These are phyloP conservation scores for Ahaetulla prasina DNA, from an alignment of 2,113 vertebrate genomes.

Conservation along the genomic window DNA sequence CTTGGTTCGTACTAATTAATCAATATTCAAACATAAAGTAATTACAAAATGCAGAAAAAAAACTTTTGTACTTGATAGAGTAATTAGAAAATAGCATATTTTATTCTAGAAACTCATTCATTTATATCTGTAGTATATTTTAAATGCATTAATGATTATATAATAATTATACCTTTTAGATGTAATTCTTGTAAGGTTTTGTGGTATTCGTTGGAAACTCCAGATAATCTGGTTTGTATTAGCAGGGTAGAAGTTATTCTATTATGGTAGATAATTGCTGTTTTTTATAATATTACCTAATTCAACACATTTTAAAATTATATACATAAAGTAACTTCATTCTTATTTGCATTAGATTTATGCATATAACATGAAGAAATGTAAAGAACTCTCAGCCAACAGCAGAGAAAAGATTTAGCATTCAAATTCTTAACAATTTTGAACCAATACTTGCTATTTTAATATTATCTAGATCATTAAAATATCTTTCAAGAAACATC, in stretches of 20 bases:
- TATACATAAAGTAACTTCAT: not conserved
- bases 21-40: slow-evolving; percentile 14
- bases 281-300: slow-evolving; percentile 43
- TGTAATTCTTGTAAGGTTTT: slow-evolving; percentile 32
- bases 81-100: not conserved
- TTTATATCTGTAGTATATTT: not conserved
- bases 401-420: not conserved
- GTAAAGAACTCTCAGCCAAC: not conserved
- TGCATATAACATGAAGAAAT: not conserved
- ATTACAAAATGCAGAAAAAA: slow-evolving; percentile 34
- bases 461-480: not conserved
- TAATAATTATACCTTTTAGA: slow-evolving; percentile 6
- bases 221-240: not conserved
- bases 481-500: slow-evolving; percentile 2
- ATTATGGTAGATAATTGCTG: slow-evolving; percentile 15
- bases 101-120: not conserved
- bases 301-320: slow-evolving; percentile 28
- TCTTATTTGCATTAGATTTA: not conserved
- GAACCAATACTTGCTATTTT: not conserved
- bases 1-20: slow-evolving; percentile 28
- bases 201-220: slow-evolving; percentile 28
- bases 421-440: not conserved
- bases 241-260: not conserved
- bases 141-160: not conserved
- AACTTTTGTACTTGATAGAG: accelerated